Evolutionary conservation across 1,140 invertebrate species (phyloP).

Genomic region (Vanessa atalanta): DNA sequence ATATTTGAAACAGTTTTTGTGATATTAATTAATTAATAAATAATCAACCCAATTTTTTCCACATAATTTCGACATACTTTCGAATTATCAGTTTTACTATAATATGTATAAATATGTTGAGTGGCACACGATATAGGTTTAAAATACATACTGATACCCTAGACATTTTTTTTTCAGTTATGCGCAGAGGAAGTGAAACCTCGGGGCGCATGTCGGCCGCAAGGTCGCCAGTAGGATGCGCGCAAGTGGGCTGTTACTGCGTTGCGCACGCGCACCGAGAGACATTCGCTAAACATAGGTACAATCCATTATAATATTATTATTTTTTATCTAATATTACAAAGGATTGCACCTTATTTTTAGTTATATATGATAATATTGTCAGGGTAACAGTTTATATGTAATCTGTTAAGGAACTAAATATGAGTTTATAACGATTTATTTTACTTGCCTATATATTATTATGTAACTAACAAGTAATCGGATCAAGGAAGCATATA

Average conservation of each 20-base stretch:
- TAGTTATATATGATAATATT: too few relatives aligned
- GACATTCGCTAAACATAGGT: background rate
- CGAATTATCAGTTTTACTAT: background rate
- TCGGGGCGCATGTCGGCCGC: slow-evolving; percentile 61
- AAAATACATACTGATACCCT: background rate
- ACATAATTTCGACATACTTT: background rate
- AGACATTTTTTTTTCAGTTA: slow-evolving; percentile 29
- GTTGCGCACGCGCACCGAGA: slow-evolving; percentile 30
- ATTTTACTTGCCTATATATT: too few relatives aligned
- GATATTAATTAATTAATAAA: background rate
- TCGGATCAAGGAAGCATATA: too few relatives aligned
- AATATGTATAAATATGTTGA: background rate
- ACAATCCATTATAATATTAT: background rate
- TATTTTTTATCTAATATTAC: too few relatives aligned
- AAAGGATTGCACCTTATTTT: too few relatives aligned
- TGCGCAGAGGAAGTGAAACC: slow-evolving; percentile 65
- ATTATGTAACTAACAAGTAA: too few relatives aligned
- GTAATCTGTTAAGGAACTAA: too few relatives aligned
- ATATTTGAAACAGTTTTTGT: background rate
- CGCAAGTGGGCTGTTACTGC: slow-evolving; percentile 62
- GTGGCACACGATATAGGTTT: background rate
- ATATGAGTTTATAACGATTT: too few relatives aligned
- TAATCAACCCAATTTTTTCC: background rate
- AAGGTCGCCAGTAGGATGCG: slow-evolving; percentile 71
- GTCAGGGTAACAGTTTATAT: too few relatives aligned